A percentile compares a stretch with the other conserved stretches of the same genome.
Evolutionary conservation across 2,113 vertebrate genomes (phyloP).

Genomic region (Forbesichthys agassizii): DNA sequence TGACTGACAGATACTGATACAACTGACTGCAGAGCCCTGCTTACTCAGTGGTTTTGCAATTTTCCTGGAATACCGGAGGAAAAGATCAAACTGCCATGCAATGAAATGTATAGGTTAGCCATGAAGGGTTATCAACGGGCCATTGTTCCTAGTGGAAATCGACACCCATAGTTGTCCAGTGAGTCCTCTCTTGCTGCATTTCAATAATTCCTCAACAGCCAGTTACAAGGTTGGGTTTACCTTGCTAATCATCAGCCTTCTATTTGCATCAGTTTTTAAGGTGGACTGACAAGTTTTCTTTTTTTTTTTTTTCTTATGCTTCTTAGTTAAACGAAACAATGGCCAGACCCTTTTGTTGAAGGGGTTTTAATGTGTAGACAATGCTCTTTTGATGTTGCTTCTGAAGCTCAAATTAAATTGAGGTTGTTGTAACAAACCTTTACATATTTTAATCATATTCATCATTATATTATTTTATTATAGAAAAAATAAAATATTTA

Average conservation of each 20-base stretch:
- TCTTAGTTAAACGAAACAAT: too few relatives aligned
- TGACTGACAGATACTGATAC: too few relatives aligned
- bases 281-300: constrained; percentile 35
- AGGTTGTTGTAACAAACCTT: too few relatives aligned
- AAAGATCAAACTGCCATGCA: constrained; percentile 15
- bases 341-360: too few relatives aligned
- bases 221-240: constrained; percentile 6
- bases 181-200: constrained; percentile 4
- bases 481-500: too few relatives aligned
- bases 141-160: constrained; percentile 19
- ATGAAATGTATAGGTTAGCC: constrained; percentile 20
- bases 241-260: neutral
- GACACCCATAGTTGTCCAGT: constrained; percentile 6
- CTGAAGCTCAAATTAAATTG: neutral
- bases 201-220: constrained; percentile 39
- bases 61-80: constrained; percentile 33
- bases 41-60: constrained; percentile 4
- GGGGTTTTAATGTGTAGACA: neutral
- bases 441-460: too few relatives aligned
- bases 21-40: neutral
- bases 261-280: constrained; percentile 39
- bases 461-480: too few relatives aligned
- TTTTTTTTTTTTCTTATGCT: neutral
- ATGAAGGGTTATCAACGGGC: constrained; percentile 27
- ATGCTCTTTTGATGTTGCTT: neutral